These are phyloP conservation scores for Camponotus vicinus DNA, from an alignment of 1,140 invertebrate species.

Conservation along the genomic window DNA sequence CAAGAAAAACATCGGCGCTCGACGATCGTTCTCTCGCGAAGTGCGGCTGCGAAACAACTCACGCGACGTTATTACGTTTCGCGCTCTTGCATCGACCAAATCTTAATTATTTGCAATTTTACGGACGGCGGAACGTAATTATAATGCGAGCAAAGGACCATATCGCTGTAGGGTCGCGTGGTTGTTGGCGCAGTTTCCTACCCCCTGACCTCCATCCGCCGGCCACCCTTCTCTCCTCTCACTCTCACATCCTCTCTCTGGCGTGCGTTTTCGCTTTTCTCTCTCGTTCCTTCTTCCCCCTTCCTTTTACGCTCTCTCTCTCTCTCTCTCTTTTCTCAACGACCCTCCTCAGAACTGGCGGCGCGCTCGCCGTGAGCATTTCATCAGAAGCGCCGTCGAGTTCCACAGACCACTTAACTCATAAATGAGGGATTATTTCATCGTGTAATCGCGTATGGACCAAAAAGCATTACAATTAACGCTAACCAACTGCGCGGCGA, in stretches of 20 bases:
- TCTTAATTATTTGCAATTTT: conserved; percentile 85
- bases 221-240: conserved; percentile 32
- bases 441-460: conserved; percentile 84
- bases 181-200: conserved; percentile 77
- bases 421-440: conserved; percentile 86
- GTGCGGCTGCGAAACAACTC: conserved; percentile 38
- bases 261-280: conserved; percentile 2
- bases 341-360: conserved; percentile 77
- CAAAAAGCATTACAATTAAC: conserved; percentile 86
- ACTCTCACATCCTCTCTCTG: conserved; percentile 24
- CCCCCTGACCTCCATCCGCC: conserved; percentile 67
- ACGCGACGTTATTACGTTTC: conserved; percentile 54
- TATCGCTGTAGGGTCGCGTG: conserved; percentile 79
- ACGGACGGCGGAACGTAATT: conserved; percentile 83
- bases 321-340: conserved; percentile 71
- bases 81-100: conserved; percentile 80
- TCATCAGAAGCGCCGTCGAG: conserved; percentile 84
- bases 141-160: conserved; percentile 83
- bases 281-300: neutral
- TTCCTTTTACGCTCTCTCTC: neutral
- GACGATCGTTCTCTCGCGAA: conserved; percentile 22
- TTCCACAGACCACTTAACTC: conserved; percentile 86
- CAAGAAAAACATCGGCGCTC: conserved; percentile 2
- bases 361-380: conserved; percentile 82
- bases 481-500: conserved; percentile 82